Evolutionary conservation across 1,140 invertebrate genomes (phyloP).

Genomic region (Chrysomallon squamiferum): DNA sequence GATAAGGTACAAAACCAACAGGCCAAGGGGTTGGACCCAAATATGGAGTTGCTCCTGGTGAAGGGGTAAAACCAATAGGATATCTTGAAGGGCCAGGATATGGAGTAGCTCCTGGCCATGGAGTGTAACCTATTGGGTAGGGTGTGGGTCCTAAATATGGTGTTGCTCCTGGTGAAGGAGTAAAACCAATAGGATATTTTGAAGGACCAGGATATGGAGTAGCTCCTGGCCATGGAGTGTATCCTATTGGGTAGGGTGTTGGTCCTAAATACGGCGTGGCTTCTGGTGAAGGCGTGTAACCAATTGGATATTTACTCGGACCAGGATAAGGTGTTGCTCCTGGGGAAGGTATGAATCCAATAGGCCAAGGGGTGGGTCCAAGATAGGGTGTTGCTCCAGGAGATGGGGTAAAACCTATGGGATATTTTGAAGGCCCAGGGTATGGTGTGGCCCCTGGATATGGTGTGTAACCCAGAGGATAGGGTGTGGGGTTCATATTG

Average conservation of each 20-base stretch:
- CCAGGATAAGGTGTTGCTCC: neutral
- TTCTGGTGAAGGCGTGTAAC: neutral
- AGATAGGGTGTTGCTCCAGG: neutral
- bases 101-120: neutral
- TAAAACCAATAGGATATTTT: neutral
- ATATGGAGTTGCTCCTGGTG: neutral
- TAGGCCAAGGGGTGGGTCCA: neutral
- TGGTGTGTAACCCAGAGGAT: neutral
- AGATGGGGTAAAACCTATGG: constrained; percentile 2
- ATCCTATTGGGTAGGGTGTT: neutral
- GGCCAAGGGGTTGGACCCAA: neutral
- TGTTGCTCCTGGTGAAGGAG: neutral
- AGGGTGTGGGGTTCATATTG: neutral
- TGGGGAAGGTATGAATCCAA: neutral
- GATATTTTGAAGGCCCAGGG: neutral
- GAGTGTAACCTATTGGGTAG: neutral
- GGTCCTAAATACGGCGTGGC: neutral
- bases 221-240: neutral
- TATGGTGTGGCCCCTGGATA: neutral
- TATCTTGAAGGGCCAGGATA: neutral
- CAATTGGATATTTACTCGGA: neutral
- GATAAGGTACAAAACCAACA: neutral
- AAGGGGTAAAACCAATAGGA: neutral
- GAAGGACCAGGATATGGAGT: neutral
- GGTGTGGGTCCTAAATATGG: neutral